Base-by-base conservation (phyloP, 2,888 invertebrate genomes). In the Metellina segmentata region DNA sequence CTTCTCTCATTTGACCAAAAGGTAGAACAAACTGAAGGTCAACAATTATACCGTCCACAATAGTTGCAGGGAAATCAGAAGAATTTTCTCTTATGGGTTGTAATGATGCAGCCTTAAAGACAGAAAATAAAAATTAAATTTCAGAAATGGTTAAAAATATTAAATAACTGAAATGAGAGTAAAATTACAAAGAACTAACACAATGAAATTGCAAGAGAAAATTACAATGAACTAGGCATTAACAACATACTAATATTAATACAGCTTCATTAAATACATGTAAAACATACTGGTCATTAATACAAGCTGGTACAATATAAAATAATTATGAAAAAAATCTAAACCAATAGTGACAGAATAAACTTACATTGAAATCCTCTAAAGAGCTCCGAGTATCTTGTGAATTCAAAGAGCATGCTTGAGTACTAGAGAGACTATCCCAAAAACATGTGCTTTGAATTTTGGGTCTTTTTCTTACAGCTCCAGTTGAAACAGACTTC, bases 381-480 rank as follows among this genome's bases (percentile, higher is more conserved):
- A 48, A 61, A 49, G 34, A 8, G 81, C 61, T 71, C 11, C 75
- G 69, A 82, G n/a, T 49, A 20, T 86, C 78, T 16, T 11, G 77
- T 19, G 89, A 51, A 51, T 82, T 74, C 16, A 52, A 19, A 49
- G 77, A 20, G 51, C 72, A 81, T 19, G 81, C 49, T 75, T 53
- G 69, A n/a, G 20, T 7, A 82, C 70, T 82, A 20, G 89, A 51
- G 8, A 51, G 7, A 71, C 51, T 81, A n/a, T 89, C 82, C 77
- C 77, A 11, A 51, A 77, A 82, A 49, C 51, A 70, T 6, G 81
- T 19, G n/a, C 52, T 77, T 16, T 70, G 74, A 19, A 74, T 9
- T 79, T 85, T 90, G 9, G 90, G 19, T 70, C 79, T 85, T 20
- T 90, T 90, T 48, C 90, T 34, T 11, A 90, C 79, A 72, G 90